Conservation (phyloP, 2,113 vertebrate genomes). For the Colossoma macropomum region DNA sequence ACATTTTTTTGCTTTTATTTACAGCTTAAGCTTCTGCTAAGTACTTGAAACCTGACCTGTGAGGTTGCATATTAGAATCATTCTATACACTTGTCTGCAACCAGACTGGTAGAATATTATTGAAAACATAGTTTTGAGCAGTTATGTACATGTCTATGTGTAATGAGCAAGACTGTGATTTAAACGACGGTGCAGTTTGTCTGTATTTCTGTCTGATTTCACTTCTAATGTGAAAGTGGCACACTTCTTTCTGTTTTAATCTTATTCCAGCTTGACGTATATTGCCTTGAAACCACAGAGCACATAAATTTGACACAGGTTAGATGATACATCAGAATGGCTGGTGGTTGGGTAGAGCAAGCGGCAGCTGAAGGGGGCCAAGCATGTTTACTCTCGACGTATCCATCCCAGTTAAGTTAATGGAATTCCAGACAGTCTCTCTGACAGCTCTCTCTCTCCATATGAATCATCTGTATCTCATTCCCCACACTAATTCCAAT, state of each 20-base stretch:
- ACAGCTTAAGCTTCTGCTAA: too few species aligned
- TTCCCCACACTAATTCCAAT: constrained; percentile 99
- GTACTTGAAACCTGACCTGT: too few species aligned
- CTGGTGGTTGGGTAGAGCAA: constrained; percentile 13
- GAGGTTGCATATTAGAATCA: too few species aligned
- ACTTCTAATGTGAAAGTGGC: background rate
- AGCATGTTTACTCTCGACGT: constrained; percentile 63
- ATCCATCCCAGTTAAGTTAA: constrained; percentile 78
- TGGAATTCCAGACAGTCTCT: constrained; percentile 77
- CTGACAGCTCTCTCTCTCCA: constrained; percentile 89
- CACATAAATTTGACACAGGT: constrained; percentile 35
- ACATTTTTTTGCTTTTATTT: too few species aligned
- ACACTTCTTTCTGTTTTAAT: background rate
- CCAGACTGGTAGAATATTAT: too few species aligned
- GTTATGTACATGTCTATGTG: too few species aligned
- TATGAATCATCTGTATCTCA: constrained; percentile 99
- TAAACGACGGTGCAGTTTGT: background rate
- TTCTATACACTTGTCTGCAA: too few species aligned
- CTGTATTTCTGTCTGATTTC: background rate
- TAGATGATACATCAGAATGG: constrained; percentile 30
- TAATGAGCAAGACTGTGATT: background rate
- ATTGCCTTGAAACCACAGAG: constrained; percentile 18
- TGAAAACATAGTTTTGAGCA: too few species aligned
- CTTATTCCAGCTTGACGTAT: background rate
- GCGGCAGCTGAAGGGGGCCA: constrained; percentile 31